Evolutionary conservation across 2,888 invertebrate genomes (phyloP).

Genomic region (Leucophenga montana): DNA sequence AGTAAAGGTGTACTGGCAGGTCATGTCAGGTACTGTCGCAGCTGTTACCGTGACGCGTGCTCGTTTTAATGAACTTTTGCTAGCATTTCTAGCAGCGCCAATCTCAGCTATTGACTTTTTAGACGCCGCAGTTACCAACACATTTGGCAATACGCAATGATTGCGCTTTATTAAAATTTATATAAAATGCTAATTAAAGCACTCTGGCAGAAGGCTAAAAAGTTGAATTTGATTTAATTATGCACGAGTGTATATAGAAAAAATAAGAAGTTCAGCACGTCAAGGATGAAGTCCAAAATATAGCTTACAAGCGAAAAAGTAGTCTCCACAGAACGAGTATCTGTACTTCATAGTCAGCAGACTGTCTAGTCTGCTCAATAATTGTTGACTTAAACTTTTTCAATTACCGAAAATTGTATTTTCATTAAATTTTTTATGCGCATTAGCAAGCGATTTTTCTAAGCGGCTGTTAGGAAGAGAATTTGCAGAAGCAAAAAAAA

Average conservation of each 20-base stretch:
- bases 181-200: conserved; percentile 48
- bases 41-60: background rate
- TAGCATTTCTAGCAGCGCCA: conserved; percentile 17
- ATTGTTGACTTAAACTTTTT: conserved; percentile 30
- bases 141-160: conserved; percentile 17
- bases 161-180: conserved; percentile 22
- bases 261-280: no score
- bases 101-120: background rate
- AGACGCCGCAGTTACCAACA: conserved; percentile 18
- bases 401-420: conserved; percentile 28
- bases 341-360: background rate
- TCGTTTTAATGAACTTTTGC: background rate
- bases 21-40: background rate
- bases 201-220: conserved; percentile 17
- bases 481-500: background rate
- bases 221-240: conserved; percentile 48
- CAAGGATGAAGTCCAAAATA: background rate
- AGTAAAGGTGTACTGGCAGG: conserved; percentile 2
- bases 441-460: background rate
- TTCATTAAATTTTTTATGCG: conserved; percentile 22
- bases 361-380: conserved; percentile 7
- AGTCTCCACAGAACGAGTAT: background rate
- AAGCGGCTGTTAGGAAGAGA: background rate
- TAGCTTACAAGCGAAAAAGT: conserved; percentile 1
- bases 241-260: conserved; percentile 29